Conservation (phyloP, 2,113 vertebrate genomes). For the Numenius arquata region DNA sequence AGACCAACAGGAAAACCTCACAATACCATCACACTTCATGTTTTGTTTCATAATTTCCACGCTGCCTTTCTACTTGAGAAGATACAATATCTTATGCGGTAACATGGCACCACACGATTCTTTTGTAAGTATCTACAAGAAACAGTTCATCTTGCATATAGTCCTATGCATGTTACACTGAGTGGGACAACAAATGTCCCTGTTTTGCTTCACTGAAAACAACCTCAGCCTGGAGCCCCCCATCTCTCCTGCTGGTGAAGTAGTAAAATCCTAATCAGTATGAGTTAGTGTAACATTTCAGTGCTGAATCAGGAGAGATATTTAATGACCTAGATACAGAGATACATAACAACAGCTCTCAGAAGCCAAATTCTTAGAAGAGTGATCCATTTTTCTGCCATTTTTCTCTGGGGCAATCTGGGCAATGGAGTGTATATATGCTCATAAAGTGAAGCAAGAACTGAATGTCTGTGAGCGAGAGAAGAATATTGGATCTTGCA, state of each 20-base stretch:
- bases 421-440: neutral
- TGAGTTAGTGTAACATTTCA: neutral
- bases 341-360: neutral
- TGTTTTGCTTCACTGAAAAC: neutral
- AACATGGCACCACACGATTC: accelerated
- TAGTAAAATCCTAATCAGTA: neutral
- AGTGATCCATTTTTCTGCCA: neutral
- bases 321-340: neutral
- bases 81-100: neutral
- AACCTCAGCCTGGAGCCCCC: neutral
- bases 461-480: neutral
- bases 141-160: neutral
- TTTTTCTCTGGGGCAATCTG: neutral
- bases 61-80: neutral
- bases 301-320: neutral
- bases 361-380: neutral
- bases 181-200: neutral
- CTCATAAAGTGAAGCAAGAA: neutral
- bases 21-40: neutral
- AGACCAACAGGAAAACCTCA: neutral
- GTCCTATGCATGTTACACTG: neutral
- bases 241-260: neutral
- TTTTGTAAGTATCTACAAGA: neutral
- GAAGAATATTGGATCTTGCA: neutral
- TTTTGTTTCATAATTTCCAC: neutral